Base-by-base conservation (phyloP, 2,888 invertebrate species). In the Sussaba pulchella region DNA sequence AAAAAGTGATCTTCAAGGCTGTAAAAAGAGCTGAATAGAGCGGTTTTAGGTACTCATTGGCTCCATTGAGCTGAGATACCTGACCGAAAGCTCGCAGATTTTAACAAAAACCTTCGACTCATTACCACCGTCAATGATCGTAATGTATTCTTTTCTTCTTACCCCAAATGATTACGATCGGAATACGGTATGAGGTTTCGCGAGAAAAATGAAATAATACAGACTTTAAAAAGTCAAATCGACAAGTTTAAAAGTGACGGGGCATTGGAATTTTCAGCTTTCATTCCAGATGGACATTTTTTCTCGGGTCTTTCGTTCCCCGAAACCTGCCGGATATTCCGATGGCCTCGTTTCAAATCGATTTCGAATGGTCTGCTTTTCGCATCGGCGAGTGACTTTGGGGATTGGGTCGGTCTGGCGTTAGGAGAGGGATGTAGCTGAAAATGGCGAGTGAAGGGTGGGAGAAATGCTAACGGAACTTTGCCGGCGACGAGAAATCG, bases 291-390 rank as follows among this genome's bases (percentile, higher is more conserved):
- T 61, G 67, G 41, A 72, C 54, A n/a, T 63, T 67, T 47, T 19
- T 50, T n/a, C 57, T 41, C 19, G 26, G 59, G 17, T 61, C 21
- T 54, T 39, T 39, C 24, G 14, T 45, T 14, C 57, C 47, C 57
- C 78, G 21, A 52, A 21, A 21, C 50, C 43, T 21, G 26, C 57
- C 84, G 81, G 83, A 85, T 72, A 89, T 89, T 88, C 86, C 87
- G 88, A 89, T 87, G 86, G 84, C 87, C 88, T 87, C 88, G 86
- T 89, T 89, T 88, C 86, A 87, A 89, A 90, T 90, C 89, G 90
- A 90, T 90, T 89, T 87, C 87, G 86, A 89, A 90, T 88, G 86
- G 89, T 89, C 89, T 57, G 64, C 63, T 88, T 86, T 70, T 79
- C 72, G 78, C 81, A 77, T 83, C 85, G 84, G 81, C 84, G 84